Conservation (phyloP, 92 coral and sea anemone genomes). For the Micromussa lordhowensis region DNA sequence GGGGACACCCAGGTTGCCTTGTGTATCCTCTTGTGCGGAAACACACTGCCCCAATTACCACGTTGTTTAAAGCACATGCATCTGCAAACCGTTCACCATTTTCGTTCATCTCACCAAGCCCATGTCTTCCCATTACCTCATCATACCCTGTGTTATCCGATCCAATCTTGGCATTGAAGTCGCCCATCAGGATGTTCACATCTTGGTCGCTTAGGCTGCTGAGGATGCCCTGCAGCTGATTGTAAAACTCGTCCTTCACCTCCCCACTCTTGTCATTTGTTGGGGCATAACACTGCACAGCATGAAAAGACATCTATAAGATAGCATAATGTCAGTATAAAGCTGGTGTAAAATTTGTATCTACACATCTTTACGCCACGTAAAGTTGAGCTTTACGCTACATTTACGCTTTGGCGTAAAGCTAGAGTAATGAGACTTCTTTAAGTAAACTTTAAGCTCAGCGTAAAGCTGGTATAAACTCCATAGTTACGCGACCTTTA, state of each 20-base stretch:
- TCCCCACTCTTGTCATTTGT: neutral
- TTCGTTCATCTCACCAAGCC: neutral
- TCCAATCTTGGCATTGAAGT: constrained; percentile 1
- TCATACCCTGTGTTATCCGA: neutral
- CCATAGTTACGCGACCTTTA: no score
- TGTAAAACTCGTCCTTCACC: neutral
- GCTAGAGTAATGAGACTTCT: no score
- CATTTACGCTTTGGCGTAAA: no score
- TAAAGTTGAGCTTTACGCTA: no score
- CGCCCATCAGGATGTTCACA: neutral
- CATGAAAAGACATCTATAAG: no score
- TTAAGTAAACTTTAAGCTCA: no score
- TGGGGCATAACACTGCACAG: constrained; percentile 1
- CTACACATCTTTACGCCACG: no score
- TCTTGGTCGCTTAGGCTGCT: neutral
- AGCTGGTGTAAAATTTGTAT: no score
- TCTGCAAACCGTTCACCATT: neutral
- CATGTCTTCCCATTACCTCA: no score
- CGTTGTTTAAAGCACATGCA: neutral
- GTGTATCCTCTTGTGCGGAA: neutral
- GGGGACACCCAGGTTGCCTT: constrained; percentile 1
- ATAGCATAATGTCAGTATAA: no score
- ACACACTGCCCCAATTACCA: neutral
- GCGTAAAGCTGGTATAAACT: no score
- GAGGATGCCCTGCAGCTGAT: neutral